Evolutionary conservation across 2,888 invertebrate genomes (phyloP).

Genomic region (Torymus texanus): DNA sequence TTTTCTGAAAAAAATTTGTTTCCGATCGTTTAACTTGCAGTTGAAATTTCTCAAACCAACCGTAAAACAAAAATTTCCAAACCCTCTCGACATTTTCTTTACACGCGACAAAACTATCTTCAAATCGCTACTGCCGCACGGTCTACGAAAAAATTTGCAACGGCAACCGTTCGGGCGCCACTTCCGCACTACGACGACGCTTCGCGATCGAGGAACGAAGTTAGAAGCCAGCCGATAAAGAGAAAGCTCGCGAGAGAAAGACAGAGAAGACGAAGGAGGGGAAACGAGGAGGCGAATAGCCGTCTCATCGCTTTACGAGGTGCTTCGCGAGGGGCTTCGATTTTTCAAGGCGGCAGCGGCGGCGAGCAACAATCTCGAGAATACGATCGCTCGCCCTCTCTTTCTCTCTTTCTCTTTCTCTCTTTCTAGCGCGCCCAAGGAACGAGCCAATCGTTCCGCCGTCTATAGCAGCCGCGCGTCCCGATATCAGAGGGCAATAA

Average conservation of each 20-base stretch:
- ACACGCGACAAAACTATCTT: too few relatives aligned
- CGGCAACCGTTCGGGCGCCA: background rate
- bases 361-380: constrained; percentile 52
- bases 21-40: too few relatives aligned
- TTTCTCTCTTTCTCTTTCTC: constrained; percentile 20
- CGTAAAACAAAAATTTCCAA: too few relatives aligned
- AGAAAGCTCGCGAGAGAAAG: background rate
- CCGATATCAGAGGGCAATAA: constrained; percentile 51
- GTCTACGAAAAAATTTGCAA: constrained; percentile 4
- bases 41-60: too few relatives aligned
- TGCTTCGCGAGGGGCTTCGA: constrained; percentile 56
- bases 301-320: constrained; percentile 58
- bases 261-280: constrained; percentile 19
- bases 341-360: constrained; percentile 54
- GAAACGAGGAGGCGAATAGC: constrained; percentile 51
- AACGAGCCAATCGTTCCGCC: constrained; percentile 43
- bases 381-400: constrained; percentile 43
- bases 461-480: constrained; percentile 27
- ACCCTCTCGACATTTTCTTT: too few relatives aligned
- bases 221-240: constrained; percentile 20
- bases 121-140: too few relatives aligned
- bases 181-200: too few relatives aligned
- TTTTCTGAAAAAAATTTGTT: too few relatives aligned
- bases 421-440: constrained; percentile 11
- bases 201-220: background rate